phyloP scores from a whole-genome alignment of 2,113 vertebrate genomes.

The Tachuris rubrigastra region DNA sequence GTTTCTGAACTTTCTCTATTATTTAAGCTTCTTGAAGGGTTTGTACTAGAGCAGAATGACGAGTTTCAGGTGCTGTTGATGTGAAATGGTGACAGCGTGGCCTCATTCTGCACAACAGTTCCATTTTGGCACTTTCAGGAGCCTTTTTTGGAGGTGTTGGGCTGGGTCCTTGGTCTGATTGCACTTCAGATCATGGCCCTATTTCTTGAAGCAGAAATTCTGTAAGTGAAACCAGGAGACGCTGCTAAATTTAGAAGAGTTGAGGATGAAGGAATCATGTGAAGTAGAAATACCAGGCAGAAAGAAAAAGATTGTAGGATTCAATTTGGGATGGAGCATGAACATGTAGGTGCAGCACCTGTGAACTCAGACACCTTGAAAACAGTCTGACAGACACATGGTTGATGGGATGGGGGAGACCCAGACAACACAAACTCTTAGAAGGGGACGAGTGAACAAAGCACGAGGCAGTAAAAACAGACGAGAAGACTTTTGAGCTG shows the following conservation, averaged over 20 bases:
- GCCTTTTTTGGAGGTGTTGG: not conserved
- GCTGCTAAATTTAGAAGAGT: not conserved
- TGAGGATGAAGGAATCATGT: not conserved
- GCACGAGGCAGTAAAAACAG: not conserved
- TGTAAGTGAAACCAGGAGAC: not conserved
- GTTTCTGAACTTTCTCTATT: not conserved
- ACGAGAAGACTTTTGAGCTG: not conserved
- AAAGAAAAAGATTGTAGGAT: not conserved
- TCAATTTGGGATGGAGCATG: not conserved
- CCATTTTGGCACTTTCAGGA: not conserved
- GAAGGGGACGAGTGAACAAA: not conserved
- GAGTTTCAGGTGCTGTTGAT: not conserved
- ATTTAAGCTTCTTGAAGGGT: not conserved
- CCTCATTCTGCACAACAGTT: not conserved
- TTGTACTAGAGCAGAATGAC: not conserved
- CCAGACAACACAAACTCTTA: not conserved
- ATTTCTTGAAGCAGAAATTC: not conserved
- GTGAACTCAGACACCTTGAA: not conserved
- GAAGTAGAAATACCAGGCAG: not conserved
- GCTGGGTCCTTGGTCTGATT: not conserved
- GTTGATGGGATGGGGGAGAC: not conserved
- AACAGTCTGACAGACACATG: not conserved
- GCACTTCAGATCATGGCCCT: not conserved
- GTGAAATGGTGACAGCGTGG: rapidly evolving
- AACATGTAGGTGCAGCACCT: not conserved